These are phyloP conservation scores for Phaonia tiefii DNA, from an alignment of 2,888 invertebrate species.

Conservation along the genomic window DNA sequence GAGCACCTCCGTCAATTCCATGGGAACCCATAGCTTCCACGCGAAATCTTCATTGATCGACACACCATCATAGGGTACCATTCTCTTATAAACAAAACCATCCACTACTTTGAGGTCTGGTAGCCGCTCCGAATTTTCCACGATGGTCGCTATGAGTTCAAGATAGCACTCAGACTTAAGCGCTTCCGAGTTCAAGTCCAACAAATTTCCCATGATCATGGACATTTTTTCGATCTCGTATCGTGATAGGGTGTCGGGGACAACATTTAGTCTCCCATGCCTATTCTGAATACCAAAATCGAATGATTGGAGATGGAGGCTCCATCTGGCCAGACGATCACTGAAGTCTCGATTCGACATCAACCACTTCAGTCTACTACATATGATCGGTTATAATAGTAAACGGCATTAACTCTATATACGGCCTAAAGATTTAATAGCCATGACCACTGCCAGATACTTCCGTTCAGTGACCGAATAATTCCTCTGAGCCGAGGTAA, in stretches of 20 bases:
- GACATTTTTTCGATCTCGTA: constrained; percentile 11
- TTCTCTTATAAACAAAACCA: not conserved
- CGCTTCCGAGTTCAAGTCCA: not conserved
- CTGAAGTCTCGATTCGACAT: constrained; percentile 68
- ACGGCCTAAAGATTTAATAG: constrained; percentile 27
- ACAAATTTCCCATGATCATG: not conserved
- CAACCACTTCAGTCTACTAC: no score
- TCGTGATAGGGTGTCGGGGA: not conserved
- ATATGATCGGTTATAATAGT: constrained; percentile 44
- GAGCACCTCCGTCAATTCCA: not conserved
- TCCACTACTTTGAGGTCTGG: not conserved
- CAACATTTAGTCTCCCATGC: constrained; percentile 19
- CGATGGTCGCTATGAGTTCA: no score
- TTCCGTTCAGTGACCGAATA: not conserved
- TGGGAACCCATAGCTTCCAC: constrained; percentile 17
- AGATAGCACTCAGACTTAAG: no score
- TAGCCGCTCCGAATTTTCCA: not conserved
- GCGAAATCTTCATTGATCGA: not conserved
- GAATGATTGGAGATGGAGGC: no score
- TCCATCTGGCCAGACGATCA: constrained; percentile 30
- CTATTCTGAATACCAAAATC: constrained; percentile 33
- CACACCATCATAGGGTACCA: no score
- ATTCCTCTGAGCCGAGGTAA: not conserved
- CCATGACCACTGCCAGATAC: constrained; percentile 1
- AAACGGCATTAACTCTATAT: no score